Conservation (phyloP, 2,888 invertebrate genomes). For the Aromia moschata region DNA sequence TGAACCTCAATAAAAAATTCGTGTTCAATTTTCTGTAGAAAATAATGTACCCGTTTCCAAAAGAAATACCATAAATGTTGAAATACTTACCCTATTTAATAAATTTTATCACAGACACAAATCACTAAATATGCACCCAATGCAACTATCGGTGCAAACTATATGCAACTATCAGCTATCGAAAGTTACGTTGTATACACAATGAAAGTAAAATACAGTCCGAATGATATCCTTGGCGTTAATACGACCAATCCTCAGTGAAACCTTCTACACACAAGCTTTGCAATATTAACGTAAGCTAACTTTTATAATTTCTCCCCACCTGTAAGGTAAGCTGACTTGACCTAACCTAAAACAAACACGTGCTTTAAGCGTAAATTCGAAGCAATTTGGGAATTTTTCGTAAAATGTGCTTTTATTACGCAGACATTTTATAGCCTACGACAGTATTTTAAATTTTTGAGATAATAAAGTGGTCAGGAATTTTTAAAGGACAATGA, state of each 20-base stretch:
- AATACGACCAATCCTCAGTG: slow-evolving; percentile 8
- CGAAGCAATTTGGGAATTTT: no score
- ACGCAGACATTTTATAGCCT: no score
- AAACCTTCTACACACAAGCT: slow-evolving; percentile 20
- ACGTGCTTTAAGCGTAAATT: slow-evolving; percentile 10
- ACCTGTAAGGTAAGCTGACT: slow-evolving; percentile 12
- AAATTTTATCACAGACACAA: slow-evolving; percentile 22
- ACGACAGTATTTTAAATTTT: no score
- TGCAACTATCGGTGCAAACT: slow-evolving; percentile 4
- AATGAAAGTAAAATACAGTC: slow-evolving; percentile 17
- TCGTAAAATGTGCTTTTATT: no score
- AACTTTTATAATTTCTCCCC: slow-evolving; percentile 27
- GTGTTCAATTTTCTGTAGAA: no score
- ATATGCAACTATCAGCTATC: no score
- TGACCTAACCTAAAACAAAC: slow-evolving; percentile 11
- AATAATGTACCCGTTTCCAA: no score
- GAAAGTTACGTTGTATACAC: slow-evolving; percentile 7
- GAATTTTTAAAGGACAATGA: no score
- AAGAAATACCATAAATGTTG: no score
- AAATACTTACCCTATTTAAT: background rate
- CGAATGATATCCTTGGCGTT: slow-evolving; percentile 4
- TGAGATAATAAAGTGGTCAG: no score
- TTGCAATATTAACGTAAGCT: slow-evolving; percentile 19
- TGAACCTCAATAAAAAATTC: no score
- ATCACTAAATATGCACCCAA: slow-evolving; percentile 13